Percentiles rank a stretch among this genome's conserved stretches.
Evolutionary conservation across 2,113 vertebrate genomes (phyloP).

Genomic region (Eudyptes chrysolophus): DNA sequence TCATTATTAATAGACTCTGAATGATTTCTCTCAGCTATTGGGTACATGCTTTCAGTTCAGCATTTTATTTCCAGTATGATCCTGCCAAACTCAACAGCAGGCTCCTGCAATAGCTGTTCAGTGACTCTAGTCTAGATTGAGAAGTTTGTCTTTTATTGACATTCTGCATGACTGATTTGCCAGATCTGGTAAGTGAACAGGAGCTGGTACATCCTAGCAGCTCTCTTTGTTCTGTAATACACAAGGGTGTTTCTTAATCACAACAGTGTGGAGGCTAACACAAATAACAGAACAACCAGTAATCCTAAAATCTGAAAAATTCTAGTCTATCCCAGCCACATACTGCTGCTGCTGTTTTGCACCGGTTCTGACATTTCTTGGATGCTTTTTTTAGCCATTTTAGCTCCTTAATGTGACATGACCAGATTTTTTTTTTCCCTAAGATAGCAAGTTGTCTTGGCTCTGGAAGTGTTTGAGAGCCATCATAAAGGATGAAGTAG

Average conservation of each 20-base stretch:
- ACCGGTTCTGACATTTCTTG: background rate
- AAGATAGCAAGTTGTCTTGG: background rate
- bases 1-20: background rate
- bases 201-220: background rate
- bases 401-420: background rate
- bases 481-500: background rate
- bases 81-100: background rate
- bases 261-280: background rate
- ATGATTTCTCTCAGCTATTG: background rate
- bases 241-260: background rate
- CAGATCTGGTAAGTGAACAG: background rate
- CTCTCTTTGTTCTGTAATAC: background rate
- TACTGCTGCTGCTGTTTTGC: background rate
- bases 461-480: background rate
- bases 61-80: background rate
- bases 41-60: background rate
- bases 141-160: background rate
- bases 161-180: background rate
- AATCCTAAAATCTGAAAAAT: background rate
- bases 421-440: background rate
- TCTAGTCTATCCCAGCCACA: fast-evolving
- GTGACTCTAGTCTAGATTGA: background rate
- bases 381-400: background rate
- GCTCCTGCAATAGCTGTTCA: background rate
- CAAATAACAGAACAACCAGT: background rate